A percentile compares a stretch with the other conserved stretches of the same genome.
These are phyloP conservation scores for Menidia beryllina DNA, from an alignment of 2,113 vertebrate genomes.

Conservation along the genomic window DNA sequence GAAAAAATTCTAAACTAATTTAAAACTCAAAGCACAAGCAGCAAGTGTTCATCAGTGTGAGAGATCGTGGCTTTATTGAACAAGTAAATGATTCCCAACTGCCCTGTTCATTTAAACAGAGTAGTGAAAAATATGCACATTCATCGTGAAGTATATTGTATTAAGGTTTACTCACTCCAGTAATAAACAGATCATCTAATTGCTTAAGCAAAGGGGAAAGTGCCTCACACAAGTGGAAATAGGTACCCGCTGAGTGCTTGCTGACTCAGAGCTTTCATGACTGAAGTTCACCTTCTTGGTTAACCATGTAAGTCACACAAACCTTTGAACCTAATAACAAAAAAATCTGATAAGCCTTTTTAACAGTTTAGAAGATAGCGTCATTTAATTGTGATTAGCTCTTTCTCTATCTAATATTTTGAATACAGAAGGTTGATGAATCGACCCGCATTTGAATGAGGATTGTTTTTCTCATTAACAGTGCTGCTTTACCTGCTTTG, in stretches of 20 bases:
- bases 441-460: not conserved
- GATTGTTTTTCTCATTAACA: not conserved
- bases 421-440: not conserved
- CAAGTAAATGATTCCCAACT: no score
- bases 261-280: constrained; percentile 11
- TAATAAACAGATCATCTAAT: not conserved
- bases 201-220: constrained; percentile 7
- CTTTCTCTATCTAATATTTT: not conserved
- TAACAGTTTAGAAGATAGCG: not conserved
- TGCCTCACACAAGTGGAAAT: not conserved
- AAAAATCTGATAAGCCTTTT: constrained; percentile 3
- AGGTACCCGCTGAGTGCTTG: not conserved
- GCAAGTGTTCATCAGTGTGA: no score
- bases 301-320: not conserved
- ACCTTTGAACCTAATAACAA: not conserved
- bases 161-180: not conserved
- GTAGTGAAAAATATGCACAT: not conserved
- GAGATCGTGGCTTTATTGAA: no score
- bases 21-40: no score
- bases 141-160: not conserved
- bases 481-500: constrained; percentile 1
- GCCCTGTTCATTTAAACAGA: not conserved
- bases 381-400: not conserved
- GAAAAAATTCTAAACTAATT: no score
- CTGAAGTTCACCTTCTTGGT: constrained; percentile 19